Percentiles rank a stretch among this genome's conserved stretches.
phyloP scores from a whole-genome alignment of 2,888 invertebrate genomes.

The Ennomos fuscantarius region DNA sequence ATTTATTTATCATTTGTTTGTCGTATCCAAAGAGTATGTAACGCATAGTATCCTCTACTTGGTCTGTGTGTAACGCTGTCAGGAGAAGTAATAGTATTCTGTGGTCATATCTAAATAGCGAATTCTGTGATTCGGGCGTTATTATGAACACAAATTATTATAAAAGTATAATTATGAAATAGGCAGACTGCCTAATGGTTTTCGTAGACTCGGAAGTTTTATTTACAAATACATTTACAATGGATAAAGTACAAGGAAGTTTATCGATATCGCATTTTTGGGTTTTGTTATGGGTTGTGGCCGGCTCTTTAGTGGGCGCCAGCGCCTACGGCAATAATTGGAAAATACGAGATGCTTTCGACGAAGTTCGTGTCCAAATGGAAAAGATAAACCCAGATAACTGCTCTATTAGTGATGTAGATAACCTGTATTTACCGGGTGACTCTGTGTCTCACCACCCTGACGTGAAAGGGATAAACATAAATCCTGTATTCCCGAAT shows the following conservation, averaged over 20 bases:
- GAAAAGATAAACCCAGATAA: slow-evolving; percentile 94
- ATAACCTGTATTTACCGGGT: slow-evolving; percentile 92
- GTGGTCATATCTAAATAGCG: too few species aligned
- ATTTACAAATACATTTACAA: slow-evolving; percentile 44
- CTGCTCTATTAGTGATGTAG: slow-evolving; percentile 94
- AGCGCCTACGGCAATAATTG: slow-evolving; percentile 87
- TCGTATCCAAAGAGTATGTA: too few species aligned
- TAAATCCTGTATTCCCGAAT: slow-evolving; percentile 97
- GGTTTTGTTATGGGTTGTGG: slow-evolving; percentile 86
- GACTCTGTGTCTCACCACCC: slow-evolving; percentile 96
- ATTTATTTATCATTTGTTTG: too few species aligned
- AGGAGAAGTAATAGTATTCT: too few species aligned
- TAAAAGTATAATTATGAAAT: too few species aligned
- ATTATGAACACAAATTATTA: too few species aligned
- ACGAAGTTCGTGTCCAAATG: slow-evolving; percentile 93
- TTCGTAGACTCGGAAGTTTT: too few species aligned
- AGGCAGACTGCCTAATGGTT: too few species aligned
- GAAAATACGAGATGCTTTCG: slow-evolving; percentile 95
- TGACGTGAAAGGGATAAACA: slow-evolving; percentile 96
- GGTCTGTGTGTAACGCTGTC: too few species aligned
- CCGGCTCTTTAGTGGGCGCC: slow-evolving; percentile 86
- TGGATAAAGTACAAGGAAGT: slow-evolving; percentile 66
- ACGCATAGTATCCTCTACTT: too few species aligned
- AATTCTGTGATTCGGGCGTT: too few species aligned
- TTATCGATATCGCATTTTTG: slow-evolving; percentile 70